Evolutionary conservation across 2,797 vertebrate genomes (phyloP).

Genomic region (Tokudaia tokunoshimensis): DNA sequence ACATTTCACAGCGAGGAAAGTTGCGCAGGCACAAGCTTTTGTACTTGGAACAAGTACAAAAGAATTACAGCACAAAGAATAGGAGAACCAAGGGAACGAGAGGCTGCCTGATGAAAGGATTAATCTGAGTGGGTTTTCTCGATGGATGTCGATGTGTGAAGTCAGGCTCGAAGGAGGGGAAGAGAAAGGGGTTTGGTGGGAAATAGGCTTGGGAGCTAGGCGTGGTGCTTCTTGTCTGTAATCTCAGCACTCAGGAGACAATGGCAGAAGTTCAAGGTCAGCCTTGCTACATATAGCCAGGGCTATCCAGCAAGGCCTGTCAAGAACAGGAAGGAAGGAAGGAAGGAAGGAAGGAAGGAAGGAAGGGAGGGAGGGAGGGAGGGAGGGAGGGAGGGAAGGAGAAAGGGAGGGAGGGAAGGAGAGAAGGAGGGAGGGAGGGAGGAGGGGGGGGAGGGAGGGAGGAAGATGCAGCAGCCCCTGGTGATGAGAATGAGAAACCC

Average conservation of each 20-base stretch:
- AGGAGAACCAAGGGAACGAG: not conserved
- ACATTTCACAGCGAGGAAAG: not conserved
- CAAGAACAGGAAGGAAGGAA: not conserved
- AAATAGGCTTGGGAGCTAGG: not conserved
- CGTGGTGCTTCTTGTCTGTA: not conserved
- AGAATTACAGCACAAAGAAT: conserved; percentile 3
- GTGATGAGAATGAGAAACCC: not conserved
- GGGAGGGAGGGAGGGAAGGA: fast-evolving
- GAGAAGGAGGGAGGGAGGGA: not conserved
- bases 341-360: fast-evolving
- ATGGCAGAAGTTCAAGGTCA: not conserved
- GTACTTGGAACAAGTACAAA: conserved; percentile 6
- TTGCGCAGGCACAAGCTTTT: not conserved
- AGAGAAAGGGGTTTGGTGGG: not conserved
- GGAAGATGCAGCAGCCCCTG: not conserved
- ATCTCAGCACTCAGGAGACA: not conserved
- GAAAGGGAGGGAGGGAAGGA: fast-evolving
- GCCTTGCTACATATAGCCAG: not conserved
- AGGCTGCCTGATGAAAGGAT: not conserved
- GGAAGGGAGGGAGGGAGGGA: fast-evolving
- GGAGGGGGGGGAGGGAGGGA: not conserved
- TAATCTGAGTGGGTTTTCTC: conserved; percentile 23
- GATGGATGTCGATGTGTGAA: not conserved
- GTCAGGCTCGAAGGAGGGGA: not conserved
- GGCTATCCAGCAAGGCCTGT: not conserved